Evolutionary conservation across 2,113 vertebrate genomes (phyloP), one percentile per base, ranked within the genome.

Genomic region (Semnopithecus entellus): DNA sequence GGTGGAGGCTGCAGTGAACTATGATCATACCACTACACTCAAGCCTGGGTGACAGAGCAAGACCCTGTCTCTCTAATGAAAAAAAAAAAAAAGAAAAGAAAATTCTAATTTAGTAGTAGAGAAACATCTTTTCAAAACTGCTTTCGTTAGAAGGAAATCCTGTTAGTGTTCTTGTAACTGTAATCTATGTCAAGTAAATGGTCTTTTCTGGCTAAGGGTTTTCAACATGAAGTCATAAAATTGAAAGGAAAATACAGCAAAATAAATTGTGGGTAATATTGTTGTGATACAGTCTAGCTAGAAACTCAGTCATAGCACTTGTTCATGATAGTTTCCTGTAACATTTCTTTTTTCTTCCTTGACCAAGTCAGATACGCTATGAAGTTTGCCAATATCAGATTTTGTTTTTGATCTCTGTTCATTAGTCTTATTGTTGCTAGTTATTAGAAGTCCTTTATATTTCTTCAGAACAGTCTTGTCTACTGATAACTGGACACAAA

Each of bases 71-170:
- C 27, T 30, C 61, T 13, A 64, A 64, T 30, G 61, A 64, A 64
- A 64, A 13, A 20, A 55, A 55, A 52, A 52, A 18, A 14, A 30
- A 90, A 75, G 61, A 79, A 80, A 91, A 86, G 35, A 79, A 73
- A 35, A 10, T 73, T 97, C 79, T 66, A 48, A 81, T 78, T 95
- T 92, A 95, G 50, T 92, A 38, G 52, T 79, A 89, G 48, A 90
- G 22, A 96, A 93, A 80, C 38, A 75, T 61, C 76, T 84, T 59
- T 8, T 84, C 73, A 52, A 82, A 59, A 83, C 32, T 35, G 12
- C 72, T 98, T 97, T 98, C 83, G 97, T 97, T 73, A 75, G 43
- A 97, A 97, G 95, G 92, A 98, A 98, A 97, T 94, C 95, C 64
- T 95, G 73, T 89, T 97, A 94, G 59, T 91, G 95, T 98, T 97